Evolutionary conservation across 2,888 invertebrate species (phyloP).

Genomic region (Serrognathus titanus): DNA sequence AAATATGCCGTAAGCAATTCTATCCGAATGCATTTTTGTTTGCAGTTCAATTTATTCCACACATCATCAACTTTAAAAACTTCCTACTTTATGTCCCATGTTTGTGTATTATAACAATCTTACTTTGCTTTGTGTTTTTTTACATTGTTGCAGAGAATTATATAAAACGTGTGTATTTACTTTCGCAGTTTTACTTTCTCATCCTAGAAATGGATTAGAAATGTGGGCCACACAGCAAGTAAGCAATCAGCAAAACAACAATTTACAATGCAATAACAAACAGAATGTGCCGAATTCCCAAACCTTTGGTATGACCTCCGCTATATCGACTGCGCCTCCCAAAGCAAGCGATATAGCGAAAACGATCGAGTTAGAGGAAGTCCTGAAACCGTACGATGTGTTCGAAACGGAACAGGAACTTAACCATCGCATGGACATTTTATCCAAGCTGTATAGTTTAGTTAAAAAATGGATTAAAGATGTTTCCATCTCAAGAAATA

Average conservation of each 20-base stretch:
- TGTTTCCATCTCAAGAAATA: conserved; percentile 82
- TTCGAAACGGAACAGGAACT: conserved; percentile 89
- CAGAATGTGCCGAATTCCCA: conserved; percentile 59
- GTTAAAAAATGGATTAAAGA: conserved; percentile 94
- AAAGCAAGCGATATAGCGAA: conserved; percentile 73
- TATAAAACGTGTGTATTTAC: too few species aligned
- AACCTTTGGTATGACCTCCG: conserved; percentile 89
- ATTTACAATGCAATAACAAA: conserved; percentile 41
- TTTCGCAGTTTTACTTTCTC: too few species aligned
- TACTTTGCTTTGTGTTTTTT: too few species aligned
- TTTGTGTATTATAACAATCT: too few species aligned
- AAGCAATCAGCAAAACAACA: conserved; percentile 46
- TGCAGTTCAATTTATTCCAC: too few species aligned
- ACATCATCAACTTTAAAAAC: too few species aligned
- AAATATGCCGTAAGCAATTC: background rate
- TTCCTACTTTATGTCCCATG: too few species aligned
- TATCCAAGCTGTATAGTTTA: conserved; percentile 81
- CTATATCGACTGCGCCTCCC: conserved; percentile 84
- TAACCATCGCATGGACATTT: conserved; percentile 82
- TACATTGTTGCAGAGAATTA: too few species aligned
- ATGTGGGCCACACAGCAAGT: conserved; percentile 58
- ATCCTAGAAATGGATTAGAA: conserved; percentile 25
- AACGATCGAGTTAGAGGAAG: conserved; percentile 73
- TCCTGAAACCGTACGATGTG: conserved; percentile 78
- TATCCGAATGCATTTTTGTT: too few species aligned